These are phyloP conservation scores for Prionchulus punctatus DNA, from an alignment of 2,888 invertebrate genomes.

Conservation along the genomic window DNA sequence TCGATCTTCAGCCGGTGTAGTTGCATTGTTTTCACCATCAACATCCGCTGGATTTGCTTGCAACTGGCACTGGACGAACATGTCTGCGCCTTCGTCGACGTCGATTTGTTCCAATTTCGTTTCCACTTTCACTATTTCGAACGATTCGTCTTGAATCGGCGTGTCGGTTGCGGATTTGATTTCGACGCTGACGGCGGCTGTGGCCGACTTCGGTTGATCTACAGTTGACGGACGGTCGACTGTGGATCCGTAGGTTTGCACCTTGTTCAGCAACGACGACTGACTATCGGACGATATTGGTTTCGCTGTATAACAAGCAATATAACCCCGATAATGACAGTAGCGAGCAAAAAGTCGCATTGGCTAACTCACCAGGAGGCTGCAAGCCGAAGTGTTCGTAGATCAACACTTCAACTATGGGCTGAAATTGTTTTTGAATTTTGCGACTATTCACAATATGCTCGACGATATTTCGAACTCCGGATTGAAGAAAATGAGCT, in stretches of 20 bases:
- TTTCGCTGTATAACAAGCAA: no score
- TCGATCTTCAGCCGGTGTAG: no score
- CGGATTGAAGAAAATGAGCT: neutral
- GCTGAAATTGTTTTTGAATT: neutral
- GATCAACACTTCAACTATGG: neutral
- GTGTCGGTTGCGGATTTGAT: neutral
- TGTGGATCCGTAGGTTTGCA: no score
- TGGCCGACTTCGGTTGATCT: neutral
- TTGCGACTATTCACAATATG: neutral
- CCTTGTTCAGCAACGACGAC: no score
- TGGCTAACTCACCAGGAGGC: no score
- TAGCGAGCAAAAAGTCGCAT: no score
- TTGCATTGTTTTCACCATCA: no score
- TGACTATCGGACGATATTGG: no score
- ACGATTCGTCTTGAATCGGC: neutral
- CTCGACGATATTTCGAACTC: neutral
- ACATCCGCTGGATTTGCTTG: neutral
- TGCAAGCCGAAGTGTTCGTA: neutral
- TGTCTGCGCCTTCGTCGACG: constrained; percentile 1
- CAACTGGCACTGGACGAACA: neutral
- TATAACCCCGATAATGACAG: no score
- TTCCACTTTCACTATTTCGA: no score
- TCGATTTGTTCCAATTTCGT: neutral
- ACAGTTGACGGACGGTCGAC: neutral
- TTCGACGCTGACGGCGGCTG: neutral